Evolutionary conservation across 2,797 vertebrate species (phyloP).

Genomic region (Glossophaga mutica): DNA sequence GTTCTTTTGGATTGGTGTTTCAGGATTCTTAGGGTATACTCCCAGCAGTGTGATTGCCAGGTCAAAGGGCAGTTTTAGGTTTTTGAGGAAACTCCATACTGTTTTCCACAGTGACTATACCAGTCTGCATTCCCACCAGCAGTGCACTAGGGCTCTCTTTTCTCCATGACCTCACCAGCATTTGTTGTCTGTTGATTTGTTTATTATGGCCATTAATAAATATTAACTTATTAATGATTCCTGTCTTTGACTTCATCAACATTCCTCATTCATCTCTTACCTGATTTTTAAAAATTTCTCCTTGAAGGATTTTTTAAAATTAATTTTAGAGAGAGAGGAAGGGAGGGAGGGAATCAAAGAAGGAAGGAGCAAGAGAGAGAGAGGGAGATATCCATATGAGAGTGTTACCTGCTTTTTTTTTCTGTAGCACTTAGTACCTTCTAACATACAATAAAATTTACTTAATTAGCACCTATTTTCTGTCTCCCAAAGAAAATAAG

Average conservation of each 20-base stretch:
- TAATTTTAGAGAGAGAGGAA: no score
- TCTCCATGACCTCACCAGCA: background rate
- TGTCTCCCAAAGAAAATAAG: constrained; percentile 24
- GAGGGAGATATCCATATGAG: no score
- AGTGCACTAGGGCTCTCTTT: background rate
- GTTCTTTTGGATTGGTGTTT: background rate
- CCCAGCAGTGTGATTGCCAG: background rate
- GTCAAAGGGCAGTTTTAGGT: background rate
- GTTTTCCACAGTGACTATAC: background rate
- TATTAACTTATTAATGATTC: constrained; percentile 24
- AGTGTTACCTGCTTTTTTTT: background rate
- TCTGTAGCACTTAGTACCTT: background rate
- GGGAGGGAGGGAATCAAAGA: no score
- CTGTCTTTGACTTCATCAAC: background rate
- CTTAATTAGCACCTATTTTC: constrained; percentile 10
- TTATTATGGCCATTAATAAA: background rate
- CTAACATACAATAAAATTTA: background rate
- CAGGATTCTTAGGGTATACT: background rate
- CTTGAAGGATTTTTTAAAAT: no score
- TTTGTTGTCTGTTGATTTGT: no score
- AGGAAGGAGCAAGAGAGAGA: no score
- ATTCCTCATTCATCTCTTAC: background rate
- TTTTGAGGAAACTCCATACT: background rate
- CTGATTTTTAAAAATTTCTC: background rate
- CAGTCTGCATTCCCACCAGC: background rate